These are phyloP conservation scores for Empis stercorea DNA, from an alignment of 2,888 invertebrate species.

Conservation along the genomic window DNA sequence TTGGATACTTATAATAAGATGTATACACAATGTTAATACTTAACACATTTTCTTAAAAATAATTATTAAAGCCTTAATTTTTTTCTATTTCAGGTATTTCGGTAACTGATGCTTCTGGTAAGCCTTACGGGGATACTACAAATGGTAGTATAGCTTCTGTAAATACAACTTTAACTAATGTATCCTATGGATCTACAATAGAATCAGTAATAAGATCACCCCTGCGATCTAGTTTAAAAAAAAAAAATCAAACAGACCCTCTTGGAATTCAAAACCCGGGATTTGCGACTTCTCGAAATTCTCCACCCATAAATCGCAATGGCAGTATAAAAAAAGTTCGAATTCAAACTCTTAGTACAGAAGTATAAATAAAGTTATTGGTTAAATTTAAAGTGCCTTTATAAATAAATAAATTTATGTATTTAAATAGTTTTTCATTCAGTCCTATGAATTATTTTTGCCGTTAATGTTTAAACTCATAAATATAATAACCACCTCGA, in stretches of 20 bases:
- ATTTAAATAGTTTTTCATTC: too few relatives aligned
- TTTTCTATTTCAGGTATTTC: conserved; percentile 45
- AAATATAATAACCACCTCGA: too few relatives aligned
- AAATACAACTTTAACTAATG: conserved; percentile 56
- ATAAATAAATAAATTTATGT: too few relatives aligned
- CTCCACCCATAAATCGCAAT: conserved; percentile 69
- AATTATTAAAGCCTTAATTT: too few relatives aligned
- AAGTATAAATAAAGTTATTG: conserved; percentile 46
- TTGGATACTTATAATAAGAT: too few relatives aligned
- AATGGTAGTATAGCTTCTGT: conserved; percentile 58
- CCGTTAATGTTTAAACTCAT: too few relatives aligned
- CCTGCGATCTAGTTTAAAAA: conserved; percentile 69
- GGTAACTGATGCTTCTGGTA: conserved; percentile 77
- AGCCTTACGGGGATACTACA: conserved; percentile 57
- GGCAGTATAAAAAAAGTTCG: conserved; percentile 84
- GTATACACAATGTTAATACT: too few relatives aligned
- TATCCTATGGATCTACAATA: conserved; percentile 40
- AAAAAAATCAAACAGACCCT: conserved; percentile 45
- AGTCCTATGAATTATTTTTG: too few relatives aligned
- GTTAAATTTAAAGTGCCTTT: too few relatives aligned
- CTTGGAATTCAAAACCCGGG: conserved; percentile 80
- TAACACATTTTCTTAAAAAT: too few relatives aligned
- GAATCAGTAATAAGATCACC: conserved; percentile 47
- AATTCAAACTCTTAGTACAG: conserved; percentile 84
- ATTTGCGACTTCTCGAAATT: conserved; percentile 55